These are phyloP conservation scores for Elgonia sp. DNA, from an alignment of 2,888 invertebrate genomes.

Conservation along the genomic window DNA sequence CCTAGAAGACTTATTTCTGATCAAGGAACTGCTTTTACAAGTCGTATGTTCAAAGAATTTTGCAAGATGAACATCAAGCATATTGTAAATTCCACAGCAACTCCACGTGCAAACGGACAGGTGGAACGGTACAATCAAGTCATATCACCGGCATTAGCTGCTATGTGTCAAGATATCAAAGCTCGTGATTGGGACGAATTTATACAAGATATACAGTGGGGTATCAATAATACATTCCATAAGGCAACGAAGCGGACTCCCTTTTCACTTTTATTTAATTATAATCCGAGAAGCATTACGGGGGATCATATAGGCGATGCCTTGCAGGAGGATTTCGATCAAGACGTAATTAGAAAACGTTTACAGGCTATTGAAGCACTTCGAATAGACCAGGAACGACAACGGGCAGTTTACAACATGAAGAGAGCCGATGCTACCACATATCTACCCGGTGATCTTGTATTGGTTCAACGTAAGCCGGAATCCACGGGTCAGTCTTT, in stretches of 20 bases:
- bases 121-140: slow-evolving; percentile 74
- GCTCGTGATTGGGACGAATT: slow-evolving; percentile 40
- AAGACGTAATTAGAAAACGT: slow-evolving; percentile 15
- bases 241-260: slow-evolving; percentile 43
- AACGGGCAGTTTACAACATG: not conserved
- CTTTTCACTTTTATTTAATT: slow-evolving; percentile 42
- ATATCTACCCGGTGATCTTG: slow-evolving; percentile 75
- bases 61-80: slow-evolving; percentile 82
- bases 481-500: slow-evolving; percentile 75
- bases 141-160: slow-evolving; percentile 38
- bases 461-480: slow-evolving; percentile 72
- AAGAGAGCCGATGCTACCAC: slow-evolving; percentile 57
- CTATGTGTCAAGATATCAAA: slow-evolving; percentile 32
- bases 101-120: too few species aligned
- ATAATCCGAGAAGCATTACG: slow-evolving; percentile 6
- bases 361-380: slow-evolving; percentile 9
- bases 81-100: slow-evolving; percentile 81
- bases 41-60: slow-evolving; percentile 81
- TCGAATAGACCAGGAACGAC: slow-evolving; percentile 6
- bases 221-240: slow-evolving; percentile 51
- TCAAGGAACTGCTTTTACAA: slow-evolving; percentile 84
- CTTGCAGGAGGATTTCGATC: slow-evolving; percentile 14
- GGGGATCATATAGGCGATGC: slow-evolving; percentile 43
- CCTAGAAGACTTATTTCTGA: slow-evolving; percentile 83
- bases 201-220: slow-evolving; percentile 20